Evolutionary conservation across 53 echinoderm and acorn worm genomes (phyloP), one percentile per base, ranked within the genome.

Genomic region (Pentamera pediparva): DNA sequence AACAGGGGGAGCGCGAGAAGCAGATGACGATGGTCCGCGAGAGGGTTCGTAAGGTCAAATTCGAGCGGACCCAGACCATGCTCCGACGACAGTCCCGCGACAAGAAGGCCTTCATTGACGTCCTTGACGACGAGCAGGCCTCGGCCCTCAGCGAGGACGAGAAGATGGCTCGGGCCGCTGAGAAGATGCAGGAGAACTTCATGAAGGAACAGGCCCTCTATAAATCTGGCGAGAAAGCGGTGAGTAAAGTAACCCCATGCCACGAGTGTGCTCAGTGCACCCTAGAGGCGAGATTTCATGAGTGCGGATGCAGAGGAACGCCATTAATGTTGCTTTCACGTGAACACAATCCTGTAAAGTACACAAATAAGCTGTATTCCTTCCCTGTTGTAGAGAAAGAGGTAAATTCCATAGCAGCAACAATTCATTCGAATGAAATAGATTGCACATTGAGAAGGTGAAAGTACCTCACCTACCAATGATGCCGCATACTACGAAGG

Each of bases 31-130:
- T 83, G 65, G 89, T 92, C 28, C 82, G 75, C 65, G 98, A 96
- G 30, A 77, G 98, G 13, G 89, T 96, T 10, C 82, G 85, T 75
- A 81, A 85, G 28, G 91, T 91, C 6, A 74, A 85, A 8, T 96
- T 82, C 59, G 98, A 96, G 83, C 82, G 98, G 34, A 96, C 98
- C 10, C 85, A 85, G 86, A 92, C 92, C 25, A 95, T 87, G 71
- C 80, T 79, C 75, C 75, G 78, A 13, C 71, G 62, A 58, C 72
- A 39, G 15, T 81, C 67, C 3, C 63, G 33, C 9, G 58, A 75
- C 15, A 77, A 72, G 26, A 84, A 88, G 63, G 65, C 76, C 39
- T 93, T 93, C 60, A 62, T 76, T 30, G 84, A 82, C 20, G 71
- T 81, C 54, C 26, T 83, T 21, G 83, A 65, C 12, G 32, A 84